Evolutionary conservation across 2,113 vertebrate genomes (phyloP).

Genomic region (Chaenocephalus aceratus): DNA sequence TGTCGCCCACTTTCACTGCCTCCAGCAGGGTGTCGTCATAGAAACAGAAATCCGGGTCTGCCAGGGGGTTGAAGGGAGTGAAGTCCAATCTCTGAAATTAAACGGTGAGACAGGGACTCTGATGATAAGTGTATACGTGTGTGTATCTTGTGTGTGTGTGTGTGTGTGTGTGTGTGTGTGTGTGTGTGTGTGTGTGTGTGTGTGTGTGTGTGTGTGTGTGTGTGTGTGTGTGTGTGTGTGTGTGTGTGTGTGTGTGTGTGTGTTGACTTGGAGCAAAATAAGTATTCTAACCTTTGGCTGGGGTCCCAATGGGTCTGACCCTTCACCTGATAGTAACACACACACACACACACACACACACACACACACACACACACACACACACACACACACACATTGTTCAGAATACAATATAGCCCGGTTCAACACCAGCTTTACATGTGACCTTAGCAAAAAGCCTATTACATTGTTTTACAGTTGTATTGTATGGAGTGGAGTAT

Average conservation of each 20-base stretch:
- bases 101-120: not conserved
- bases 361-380: not conserved
- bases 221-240: too few species aligned
- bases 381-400: slow-evolving; percentile 16
- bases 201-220: too few species aligned
- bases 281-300: slow-evolving; percentile 83
- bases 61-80: slow-evolving; percentile 89
- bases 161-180: not conserved
- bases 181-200: too few species aligned
- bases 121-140: not conserved
- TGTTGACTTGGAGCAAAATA: not conserved
- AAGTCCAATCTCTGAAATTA: slow-evolving; percentile 87
- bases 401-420: not conserved
- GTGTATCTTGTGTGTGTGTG: not conserved
- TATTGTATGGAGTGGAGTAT: too few species aligned
- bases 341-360: slow-evolving; percentile 10
- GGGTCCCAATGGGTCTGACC: slow-evolving; percentile 83
- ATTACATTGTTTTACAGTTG: too few species aligned
- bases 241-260: not conserved
- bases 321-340: slow-evolving; percentile 83
- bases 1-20: slow-evolving; percentile 88
- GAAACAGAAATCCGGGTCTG: slow-evolving; percentile 89
- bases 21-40: slow-evolving; percentile 90
- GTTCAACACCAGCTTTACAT: not conserved
- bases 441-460: not conserved